Evolutionary conservation across 2,797 vertebrate genomes (phyloP).

Genomic region (Dermochelys coriacea): DNA sequence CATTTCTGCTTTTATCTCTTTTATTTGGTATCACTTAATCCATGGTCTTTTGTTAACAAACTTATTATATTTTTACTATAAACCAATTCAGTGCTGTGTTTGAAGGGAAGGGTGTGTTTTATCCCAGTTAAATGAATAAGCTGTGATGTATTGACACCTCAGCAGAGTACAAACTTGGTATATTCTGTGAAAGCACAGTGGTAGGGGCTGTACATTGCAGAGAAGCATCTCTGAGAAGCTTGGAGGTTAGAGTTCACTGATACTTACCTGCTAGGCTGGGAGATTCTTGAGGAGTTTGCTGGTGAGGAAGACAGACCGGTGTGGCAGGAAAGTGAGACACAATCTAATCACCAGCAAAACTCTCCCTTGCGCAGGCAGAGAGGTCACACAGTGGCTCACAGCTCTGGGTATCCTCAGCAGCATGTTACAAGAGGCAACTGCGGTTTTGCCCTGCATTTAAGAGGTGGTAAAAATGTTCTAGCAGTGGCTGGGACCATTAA

Average conservation of each 20-base stretch:
- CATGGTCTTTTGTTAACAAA: neutral
- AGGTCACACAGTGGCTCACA: neutral
- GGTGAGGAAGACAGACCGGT: neutral
- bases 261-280: neutral
- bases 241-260: neutral
- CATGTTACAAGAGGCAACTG: neutral
- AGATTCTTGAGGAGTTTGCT: neutral
- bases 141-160: neutral
- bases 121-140: neutral
- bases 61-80: neutral
- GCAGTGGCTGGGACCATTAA: neutral
- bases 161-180: neutral
- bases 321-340: neutral
- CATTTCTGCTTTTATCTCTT: neutral
- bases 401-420: neutral
- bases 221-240: neutral
- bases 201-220: neutral
- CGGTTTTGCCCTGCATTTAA: neutral
- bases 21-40: neutral
- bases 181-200: neutral
- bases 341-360: neutral
- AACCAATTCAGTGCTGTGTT: neutral
- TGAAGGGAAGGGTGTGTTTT: neutral
- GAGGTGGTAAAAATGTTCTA: rapidly evolving
- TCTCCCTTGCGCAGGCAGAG: neutral